phyloP scores from a whole-genome alignment of 2,113 vertebrate species.

The Haemorhous mexicanus region DNA sequence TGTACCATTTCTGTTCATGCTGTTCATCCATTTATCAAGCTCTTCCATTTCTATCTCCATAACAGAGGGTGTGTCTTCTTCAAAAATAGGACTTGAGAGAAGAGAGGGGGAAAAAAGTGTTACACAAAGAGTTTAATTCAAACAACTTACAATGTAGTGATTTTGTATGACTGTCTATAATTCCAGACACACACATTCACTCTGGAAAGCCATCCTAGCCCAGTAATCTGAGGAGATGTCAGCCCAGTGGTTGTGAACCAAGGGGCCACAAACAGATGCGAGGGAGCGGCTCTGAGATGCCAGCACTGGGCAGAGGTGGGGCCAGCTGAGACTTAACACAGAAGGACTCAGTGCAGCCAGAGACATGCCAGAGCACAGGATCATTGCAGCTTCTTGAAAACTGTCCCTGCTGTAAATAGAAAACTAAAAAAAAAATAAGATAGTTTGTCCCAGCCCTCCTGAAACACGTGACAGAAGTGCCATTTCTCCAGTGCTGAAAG shows the following conservation, averaged over 20 bases:
- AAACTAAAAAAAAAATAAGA: background rate
- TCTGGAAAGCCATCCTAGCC: background rate
- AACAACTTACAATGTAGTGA: background rate
- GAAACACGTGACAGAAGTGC: background rate
- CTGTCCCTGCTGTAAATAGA: background rate
- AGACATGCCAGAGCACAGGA: background rate
- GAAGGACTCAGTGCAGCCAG: background rate
- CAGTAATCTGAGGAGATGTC: background rate
- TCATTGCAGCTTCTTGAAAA: background rate
- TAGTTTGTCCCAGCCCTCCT: background rate
- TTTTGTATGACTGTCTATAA: background rate
- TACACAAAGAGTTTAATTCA: background rate
- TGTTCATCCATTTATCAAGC: constrained; percentile 91
- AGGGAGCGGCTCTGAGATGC: accelerated
- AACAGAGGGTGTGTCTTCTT: constrained; percentile 95
- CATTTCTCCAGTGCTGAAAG: background rate
- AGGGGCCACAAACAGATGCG: accelerated
- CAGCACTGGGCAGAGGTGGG: background rate
- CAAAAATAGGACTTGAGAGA: constrained; percentile 90
- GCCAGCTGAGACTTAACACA: background rate
- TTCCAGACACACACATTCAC: background rate
- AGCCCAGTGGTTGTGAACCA: background rate
- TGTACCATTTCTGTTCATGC: constrained; percentile 80
- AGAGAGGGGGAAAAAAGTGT: background rate
- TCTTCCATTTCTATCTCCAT: constrained; percentile 98